Base-by-base conservation (phyloP, 2,113 vertebrate genomes). In the Bettongia penicillata region DNA sequence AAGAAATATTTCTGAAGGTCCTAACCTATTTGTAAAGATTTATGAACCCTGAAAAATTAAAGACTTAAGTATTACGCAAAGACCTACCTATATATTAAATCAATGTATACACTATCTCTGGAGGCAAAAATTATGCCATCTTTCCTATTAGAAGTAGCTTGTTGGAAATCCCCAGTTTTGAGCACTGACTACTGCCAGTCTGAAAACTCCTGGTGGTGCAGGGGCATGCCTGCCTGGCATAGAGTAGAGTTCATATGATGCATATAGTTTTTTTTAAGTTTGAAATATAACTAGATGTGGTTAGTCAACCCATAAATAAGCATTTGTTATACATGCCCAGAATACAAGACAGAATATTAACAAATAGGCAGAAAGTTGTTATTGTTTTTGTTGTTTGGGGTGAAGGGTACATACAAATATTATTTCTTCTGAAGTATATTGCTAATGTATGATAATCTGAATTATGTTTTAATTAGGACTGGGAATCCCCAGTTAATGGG, bases 1-100 rank as follows among this genome's bases (percentile, higher is more conserved):
- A 93, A 94, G 94, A 96, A 95, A 96, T 97, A 97, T 96, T 91
- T 96, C 93, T 97, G 91, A 94, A 84, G 93, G 52, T 61, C 77
- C 57, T 93, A 91, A 90, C 37, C 24, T 95, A 94, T 91, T 96
- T 96, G 91, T 91, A 92, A 95, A 96, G 95, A 95, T 90, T 95
- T 96, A 94, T 53, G 24, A 93, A 96, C 53, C 14, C 92, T 93
- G 92, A 93, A 93, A 89, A 90, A 48, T 51, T 93, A 92, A 94
- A 55, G 51, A 90, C 91, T 90, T 96, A 96, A 89, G n/a, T 68
- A 91, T 47, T 68, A 95, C 90, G n/a, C 22, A 48, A 31, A 37
- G 28, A 37, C 49, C 57, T 92, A 31, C n/a, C 19, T 90, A 50
- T 92, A 92, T 94, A 89, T 61, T 90, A 52, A 51, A 2, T 24